Conservation (phyloP, 2,797 vertebrate genomes). For the Danionella dracula region DNA sequence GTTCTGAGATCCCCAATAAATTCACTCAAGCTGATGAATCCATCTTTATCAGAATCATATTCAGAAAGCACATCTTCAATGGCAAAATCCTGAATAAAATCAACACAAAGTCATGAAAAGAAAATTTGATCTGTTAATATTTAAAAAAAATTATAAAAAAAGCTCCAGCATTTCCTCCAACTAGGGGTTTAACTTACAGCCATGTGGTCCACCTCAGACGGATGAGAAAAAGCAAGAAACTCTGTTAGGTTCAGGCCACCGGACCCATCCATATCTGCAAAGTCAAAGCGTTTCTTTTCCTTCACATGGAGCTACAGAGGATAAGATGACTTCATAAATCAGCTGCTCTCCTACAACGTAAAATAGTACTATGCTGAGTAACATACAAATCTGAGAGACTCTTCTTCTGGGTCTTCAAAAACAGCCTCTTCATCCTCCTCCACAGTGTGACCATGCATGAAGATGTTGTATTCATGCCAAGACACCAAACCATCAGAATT, state of each 20-base stretch:
- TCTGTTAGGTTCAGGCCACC: conserved; percentile 80
- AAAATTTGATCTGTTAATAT: background rate
- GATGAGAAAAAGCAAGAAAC: conserved; percentile 92
- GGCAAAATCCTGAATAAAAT: conserved; percentile 74
- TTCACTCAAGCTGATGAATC: conserved; percentile 85
- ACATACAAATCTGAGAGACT: conserved; percentile 85
- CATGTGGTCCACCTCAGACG: conserved; percentile 93
- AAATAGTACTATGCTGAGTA: background rate
- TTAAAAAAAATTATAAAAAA: no score
- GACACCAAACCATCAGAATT: conserved; percentile 78
- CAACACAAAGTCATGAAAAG: background rate
- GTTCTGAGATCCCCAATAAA: conserved; percentile 87
- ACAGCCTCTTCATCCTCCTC: conserved; percentile 73
- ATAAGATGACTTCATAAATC: background rate
- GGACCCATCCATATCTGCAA: conserved; percentile 75
- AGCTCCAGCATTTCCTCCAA: no score
- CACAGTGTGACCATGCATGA: conserved; percentile 78
- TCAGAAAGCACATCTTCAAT: conserved; percentile 90
- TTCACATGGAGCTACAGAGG: conserved; percentile 82
- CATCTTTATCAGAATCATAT: conserved; percentile 86
- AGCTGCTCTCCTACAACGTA: background rate
- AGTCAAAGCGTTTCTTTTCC: conserved; percentile 88
- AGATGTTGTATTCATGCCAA: conserved; percentile 89
- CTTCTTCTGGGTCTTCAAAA: conserved; percentile 83
- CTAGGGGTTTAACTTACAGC: conserved; percentile 69